Evolutionary conservation across 2,888 invertebrate species (phyloP).

Genomic region (Glyphotaelius pellucidus): DNA sequence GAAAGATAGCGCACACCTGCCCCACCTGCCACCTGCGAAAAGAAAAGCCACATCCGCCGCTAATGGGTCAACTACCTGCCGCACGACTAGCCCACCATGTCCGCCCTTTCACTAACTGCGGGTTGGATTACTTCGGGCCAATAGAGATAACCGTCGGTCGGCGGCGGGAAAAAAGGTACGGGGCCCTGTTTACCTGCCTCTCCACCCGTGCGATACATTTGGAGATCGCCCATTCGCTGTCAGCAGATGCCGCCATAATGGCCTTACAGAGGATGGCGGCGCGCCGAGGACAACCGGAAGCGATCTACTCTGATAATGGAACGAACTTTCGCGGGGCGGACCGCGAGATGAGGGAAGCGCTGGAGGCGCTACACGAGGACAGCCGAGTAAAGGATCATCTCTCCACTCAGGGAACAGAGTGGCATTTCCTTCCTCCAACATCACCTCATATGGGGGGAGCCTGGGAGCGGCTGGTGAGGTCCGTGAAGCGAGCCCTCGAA

Average conservation of each 20-base stretch:
- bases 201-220: not conserved
- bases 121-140: constrained; percentile 66
- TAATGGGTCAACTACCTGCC: constrained; percentile 53
- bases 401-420: no score
- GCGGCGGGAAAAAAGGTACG: not conserved
- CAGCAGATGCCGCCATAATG: not conserved
- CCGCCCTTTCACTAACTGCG: constrained; percentile 65
- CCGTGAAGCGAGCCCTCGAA: no score
- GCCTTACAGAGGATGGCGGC: not conserved
- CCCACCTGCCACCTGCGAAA: constrained; percentile 13
- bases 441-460: no score
- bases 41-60: constrained; percentile 42
- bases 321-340: no score
- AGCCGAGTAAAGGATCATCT: no score
- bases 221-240: not conserved
- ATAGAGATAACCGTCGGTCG: not conserved
- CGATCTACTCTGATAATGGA: no score
- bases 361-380: no score
- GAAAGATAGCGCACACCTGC: not conserved
- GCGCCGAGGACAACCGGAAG: no score
- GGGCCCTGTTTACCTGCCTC: no score
- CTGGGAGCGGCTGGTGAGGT: no score
- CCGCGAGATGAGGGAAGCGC: no score
- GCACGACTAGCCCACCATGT: constrained; percentile 64
- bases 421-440: no score